Conservation (phyloP, 35 echinoderm and acorn worm species). For the Lytechinus variegatus region DNA sequence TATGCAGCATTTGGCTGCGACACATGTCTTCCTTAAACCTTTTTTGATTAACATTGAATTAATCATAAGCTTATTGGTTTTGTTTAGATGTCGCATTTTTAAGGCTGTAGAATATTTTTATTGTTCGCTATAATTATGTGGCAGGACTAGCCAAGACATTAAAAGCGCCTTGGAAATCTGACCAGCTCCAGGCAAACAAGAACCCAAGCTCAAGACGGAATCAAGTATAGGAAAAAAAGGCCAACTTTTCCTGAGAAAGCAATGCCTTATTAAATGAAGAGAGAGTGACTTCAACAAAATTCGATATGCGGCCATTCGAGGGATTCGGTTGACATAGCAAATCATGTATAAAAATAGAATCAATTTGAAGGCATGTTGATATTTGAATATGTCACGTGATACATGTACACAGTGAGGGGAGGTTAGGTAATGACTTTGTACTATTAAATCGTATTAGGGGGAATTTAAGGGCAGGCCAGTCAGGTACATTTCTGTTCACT, state of each 20-base stretch:
- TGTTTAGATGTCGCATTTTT: too few relatives aligned
- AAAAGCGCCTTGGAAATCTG: neutral
- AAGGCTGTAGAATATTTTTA: too few relatives aligned
- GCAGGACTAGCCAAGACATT: neutral
- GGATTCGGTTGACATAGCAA: slow-evolving; percentile 6
- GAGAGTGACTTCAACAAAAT: neutral
- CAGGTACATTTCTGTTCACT: neutral
- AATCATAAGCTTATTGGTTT: too few relatives aligned
- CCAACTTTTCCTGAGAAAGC: neutral
- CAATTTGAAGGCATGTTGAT: neutral
- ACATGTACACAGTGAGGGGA: neutral
- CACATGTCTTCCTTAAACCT: too few relatives aligned
- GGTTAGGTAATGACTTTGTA: neutral
- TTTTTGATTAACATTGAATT: too few relatives aligned
- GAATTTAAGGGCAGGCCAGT: neutral
- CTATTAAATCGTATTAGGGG: neutral
- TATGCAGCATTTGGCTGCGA: too few relatives aligned
- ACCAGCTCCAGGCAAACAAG: neutral
- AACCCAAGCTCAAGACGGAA: neutral
- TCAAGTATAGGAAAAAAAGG: neutral
- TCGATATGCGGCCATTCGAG: neutral
- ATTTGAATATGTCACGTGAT: neutral
- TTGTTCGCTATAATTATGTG: neutral
- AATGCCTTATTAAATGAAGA: neutral
- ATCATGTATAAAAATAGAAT: slow-evolving; percentile 1